Conservation (phyloP, 2,113 vertebrate genomes). For the Prinia subflava region DNA sequence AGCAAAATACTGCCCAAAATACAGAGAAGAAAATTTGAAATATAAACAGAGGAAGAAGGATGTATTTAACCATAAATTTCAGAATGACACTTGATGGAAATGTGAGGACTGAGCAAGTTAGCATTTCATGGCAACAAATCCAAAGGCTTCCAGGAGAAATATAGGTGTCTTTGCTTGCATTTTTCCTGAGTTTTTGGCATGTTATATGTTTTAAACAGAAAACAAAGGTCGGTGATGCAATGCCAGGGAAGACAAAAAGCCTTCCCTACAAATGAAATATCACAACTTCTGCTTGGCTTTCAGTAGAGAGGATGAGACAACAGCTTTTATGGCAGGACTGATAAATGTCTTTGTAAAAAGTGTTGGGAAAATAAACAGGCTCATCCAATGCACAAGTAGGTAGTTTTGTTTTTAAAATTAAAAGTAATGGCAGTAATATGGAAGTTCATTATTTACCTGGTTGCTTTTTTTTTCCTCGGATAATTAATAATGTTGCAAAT, state of each 20-base stretch:
- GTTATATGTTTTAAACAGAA: not conserved
- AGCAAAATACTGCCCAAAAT: not conserved
- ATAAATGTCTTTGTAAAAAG: not conserved
- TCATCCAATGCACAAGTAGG: not conserved
- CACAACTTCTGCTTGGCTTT: not conserved
- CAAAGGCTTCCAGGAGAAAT: not conserved
- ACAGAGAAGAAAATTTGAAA: not conserved
- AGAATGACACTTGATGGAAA: not conserved
- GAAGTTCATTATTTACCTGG: constrained; percentile 6
- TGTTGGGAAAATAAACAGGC: not conserved
- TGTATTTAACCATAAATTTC: not conserved
- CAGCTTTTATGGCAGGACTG: not conserved
- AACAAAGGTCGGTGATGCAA: not conserved
- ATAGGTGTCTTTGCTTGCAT: not conserved
- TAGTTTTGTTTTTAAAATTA: constrained; percentile 2
- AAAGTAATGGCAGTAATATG: not conserved
- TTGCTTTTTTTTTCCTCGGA: not conserved
- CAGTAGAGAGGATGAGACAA: not conserved
- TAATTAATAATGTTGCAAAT: not conserved
- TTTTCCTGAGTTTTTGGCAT: not conserved
- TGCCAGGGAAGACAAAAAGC: not conserved
- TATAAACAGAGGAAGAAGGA: not conserved
- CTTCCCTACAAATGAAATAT: not conserved
- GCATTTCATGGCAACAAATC: not conserved
- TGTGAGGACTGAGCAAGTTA: not conserved